phyloP scores from a whole-genome alignment of 2,797 vertebrate genomes.

The Danionella dracula region DNA sequence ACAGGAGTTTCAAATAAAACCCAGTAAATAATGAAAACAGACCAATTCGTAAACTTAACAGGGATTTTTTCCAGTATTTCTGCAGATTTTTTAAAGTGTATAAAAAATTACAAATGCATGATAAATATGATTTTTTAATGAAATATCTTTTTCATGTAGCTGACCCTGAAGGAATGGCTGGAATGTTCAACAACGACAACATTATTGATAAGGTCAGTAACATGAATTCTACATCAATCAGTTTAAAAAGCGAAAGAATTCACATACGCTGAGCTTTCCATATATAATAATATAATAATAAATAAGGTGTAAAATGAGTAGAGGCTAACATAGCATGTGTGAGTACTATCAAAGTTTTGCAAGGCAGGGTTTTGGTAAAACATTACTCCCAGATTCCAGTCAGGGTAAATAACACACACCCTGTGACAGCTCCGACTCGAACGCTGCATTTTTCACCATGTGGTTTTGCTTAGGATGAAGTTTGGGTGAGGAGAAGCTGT shows the following conservation, averaged over 20 bases:
- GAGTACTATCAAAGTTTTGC: neutral
- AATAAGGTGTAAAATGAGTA: neutral
- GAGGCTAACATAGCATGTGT: neutral
- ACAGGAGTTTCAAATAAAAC: too few species aligned
- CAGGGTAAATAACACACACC: neutral
- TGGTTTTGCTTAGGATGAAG: neutral
- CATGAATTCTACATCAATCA: neutral
- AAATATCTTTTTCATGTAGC: conserved; percentile 56
- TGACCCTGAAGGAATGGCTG: conserved; percentile 61
- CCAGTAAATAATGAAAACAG: too few species aligned
- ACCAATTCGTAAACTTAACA: too few species aligned
- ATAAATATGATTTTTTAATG: too few species aligned
- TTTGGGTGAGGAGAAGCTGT: neutral
- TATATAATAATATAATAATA: neutral
- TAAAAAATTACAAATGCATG: too few species aligned
- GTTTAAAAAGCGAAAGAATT: neutral
- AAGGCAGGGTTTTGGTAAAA: neutral
- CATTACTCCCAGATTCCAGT: neutral
- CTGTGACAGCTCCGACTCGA: neutral
- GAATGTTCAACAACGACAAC: conserved; percentile 72
- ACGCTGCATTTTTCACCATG: conserved; percentile 15
- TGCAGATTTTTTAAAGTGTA: too few species aligned
- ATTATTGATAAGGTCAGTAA: conserved; percentile 66
- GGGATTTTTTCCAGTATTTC: too few species aligned
- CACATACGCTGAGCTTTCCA: too few species aligned